These are phyloP conservation scores for Lacerta agilis DNA, from an alignment of 2,797 vertebrate genomes.

Conservation along the genomic window DNA sequence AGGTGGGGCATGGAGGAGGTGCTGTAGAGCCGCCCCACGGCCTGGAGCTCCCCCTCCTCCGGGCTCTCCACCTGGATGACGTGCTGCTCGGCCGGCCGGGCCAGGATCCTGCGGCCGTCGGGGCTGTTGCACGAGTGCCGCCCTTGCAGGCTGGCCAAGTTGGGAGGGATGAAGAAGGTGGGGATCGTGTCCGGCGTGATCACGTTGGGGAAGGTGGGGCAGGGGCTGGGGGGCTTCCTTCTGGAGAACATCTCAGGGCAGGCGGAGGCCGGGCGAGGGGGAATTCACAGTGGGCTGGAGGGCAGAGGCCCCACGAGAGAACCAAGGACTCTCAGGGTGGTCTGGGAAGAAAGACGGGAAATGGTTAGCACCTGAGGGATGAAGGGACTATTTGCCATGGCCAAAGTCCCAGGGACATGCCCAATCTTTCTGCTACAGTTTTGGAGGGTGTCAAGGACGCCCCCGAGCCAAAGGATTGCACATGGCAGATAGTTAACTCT, in stretches of 20 bases:
- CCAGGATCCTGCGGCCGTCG: fast-evolving
- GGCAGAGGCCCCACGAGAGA: background rate
- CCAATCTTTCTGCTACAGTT: background rate
- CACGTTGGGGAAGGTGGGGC: constrained; percentile 66
- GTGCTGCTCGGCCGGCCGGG: background rate
- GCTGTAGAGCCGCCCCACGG: background rate
- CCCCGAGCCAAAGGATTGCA: too few species aligned
- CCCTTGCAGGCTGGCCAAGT: constrained; percentile 35
- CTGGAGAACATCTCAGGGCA: constrained; percentile 46
- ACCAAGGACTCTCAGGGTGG: background rate
- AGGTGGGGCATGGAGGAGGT: constrained; percentile 57
- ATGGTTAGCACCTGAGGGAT: background rate
- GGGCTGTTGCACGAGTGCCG: background rate
- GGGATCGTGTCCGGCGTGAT: constrained; percentile 76
- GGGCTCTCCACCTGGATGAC: background rate
- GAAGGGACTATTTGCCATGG: background rate
- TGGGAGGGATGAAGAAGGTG: constrained; percentile 74
- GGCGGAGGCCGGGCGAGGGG: too few species aligned
- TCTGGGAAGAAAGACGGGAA: background rate
- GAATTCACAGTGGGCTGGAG: fast-evolving
- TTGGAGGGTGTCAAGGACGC: too few species aligned
- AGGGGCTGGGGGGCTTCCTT: background rate
- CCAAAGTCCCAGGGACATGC: background rate
- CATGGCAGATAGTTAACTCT: too few species aligned
- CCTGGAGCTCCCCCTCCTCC: background rate